Base-by-base conservation (phyloP, 2,888 invertebrate genomes). In the Erebia ligea region DNA sequence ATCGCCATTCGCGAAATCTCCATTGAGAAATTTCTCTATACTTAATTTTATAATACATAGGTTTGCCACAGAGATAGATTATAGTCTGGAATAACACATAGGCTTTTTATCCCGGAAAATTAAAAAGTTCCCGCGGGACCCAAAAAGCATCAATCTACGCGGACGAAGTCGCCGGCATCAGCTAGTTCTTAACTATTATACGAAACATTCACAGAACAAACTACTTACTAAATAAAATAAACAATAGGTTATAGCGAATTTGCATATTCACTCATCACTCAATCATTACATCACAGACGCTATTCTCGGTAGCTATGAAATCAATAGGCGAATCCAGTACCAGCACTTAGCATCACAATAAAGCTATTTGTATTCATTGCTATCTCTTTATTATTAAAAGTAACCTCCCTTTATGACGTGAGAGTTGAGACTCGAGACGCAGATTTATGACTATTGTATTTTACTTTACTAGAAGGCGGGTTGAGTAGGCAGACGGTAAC, bases 291-390 rank as follows among this genome's bases (percentile, higher is more conserved):
- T 54, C 54, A 45, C 15, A 57, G 21, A 15, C 19, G 25, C 56
- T 52, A 48, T 72, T 67, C 69, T 67, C 15, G 25, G 69, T 69
- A 69, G 66, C 56, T 54, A 62, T 68, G 48, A 68, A 65, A 17
- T 40, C 63, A 54, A 69, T 69, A 64, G 58, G 66, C 58, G 62
- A 69, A 71, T 72, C 68, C 42, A 58, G 48, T 72, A 57, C 34
- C 21, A 57, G 6, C 57, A 62, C 68, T 69, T 19, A 42, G 42
- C 56, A 66, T 71, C 54, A 59, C 61, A 69, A 58, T 58, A 71
- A 68, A 57, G 57, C 40, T 64, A 68, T 61, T 71, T 68, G 68
- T 59, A 68, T 68, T 42, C 48, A 54, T 59, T 65, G 68, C 13
- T 45, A 68, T 56, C 34, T 58, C 57, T 59, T 67, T 64, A 68